These are phyloP conservation scores for Ophioderma brevispina DNA, from an alignment of 35 echinoderm and acorn worm species.

Conservation along the genomic window DNA sequence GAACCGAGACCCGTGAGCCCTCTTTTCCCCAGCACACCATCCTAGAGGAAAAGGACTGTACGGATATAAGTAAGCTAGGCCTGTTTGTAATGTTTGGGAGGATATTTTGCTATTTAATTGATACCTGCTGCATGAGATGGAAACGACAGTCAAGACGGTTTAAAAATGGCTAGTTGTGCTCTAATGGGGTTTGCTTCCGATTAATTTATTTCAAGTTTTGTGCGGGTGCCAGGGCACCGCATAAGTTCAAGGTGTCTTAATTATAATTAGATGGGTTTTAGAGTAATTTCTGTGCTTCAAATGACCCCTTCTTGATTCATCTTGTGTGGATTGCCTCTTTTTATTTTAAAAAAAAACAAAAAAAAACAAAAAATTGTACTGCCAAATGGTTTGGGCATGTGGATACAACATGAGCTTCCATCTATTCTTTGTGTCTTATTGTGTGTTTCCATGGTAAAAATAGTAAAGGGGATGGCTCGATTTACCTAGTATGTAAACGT, in stretches of 20 bases:
- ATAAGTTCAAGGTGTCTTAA: background rate
- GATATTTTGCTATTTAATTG: slow-evolving; percentile 7
- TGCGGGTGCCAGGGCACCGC: background rate
- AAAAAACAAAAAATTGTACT: too few species aligned
- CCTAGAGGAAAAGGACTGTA: background rate
- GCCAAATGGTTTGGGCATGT: too few species aligned
- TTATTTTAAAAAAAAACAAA: too few species aligned
- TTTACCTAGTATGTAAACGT: too few species aligned
- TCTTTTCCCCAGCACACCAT: background rate
- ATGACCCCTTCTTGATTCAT: too few species aligned
- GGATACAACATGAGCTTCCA: too few species aligned
- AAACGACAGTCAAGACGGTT: background rate
- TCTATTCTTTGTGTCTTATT: too few species aligned
- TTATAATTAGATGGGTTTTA: slow-evolving; percentile 10
- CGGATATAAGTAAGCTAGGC: background rate
- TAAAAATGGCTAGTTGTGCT: background rate
- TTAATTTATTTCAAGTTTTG: slow-evolving; percentile 7
- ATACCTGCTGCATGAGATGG: background rate
- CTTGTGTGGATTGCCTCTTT: too few species aligned
- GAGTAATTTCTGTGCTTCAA: too few species aligned
- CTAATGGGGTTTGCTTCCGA: background rate
- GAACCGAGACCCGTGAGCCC: too few species aligned
- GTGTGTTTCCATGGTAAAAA: too few species aligned
- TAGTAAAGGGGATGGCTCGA: too few species aligned
- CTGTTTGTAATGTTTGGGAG: background rate